Evolutionary conservation across 2,113 vertebrate species (phyloP), one percentile per base, ranked within the genome.

Genomic region (Lucifuga dentata): DNA sequence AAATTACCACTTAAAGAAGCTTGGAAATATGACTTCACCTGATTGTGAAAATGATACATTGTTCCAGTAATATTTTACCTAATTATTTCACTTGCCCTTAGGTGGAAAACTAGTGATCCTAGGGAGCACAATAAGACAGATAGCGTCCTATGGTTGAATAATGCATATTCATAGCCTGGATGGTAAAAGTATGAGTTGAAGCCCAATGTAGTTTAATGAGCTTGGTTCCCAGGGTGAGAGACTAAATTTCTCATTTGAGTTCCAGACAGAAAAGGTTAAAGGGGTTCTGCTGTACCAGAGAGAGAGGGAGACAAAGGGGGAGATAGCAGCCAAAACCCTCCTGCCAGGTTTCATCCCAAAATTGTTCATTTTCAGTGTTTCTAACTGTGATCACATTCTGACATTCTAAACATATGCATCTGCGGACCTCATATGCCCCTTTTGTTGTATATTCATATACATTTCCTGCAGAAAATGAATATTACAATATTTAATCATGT

Each of bases 201-300:
- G 51, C 56, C 55, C 64, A 70, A 68, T 84, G 64, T 80, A 63
- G 74, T 88, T 82, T 86, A 86, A 90, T 86, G 85, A 89, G 73
- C 59, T 62, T 3, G 41, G 56, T 68, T 81, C 73, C 77, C 16
- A 26, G 29, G 59, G 59, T 67, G 55, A 76, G 59, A 35, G 11
- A 66, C 67, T 67, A 65, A 68, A 80, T 81, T 85, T 80, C 78
- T 86, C 66, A 84, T 87, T 83, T 51, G 32, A 79, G 74, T 23
- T 58, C 24, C 41, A 78, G 78, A 56, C 66, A 73, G 65, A 78
- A 71, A 84, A 87, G 80, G 78, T 87, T 71, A 87, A 76, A 79
- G 32, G 41, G 86, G 52, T 57, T 48, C 59, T 53, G 5, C 36
- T 60, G 12, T 70, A 66, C 74, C 67, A 59, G 24, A 43, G 38